These are phyloP conservation scores for Lampropteryx suffumata DNA, from an alignment of 2,888 invertebrate genomes.

Conservation along the genomic window DNA sequence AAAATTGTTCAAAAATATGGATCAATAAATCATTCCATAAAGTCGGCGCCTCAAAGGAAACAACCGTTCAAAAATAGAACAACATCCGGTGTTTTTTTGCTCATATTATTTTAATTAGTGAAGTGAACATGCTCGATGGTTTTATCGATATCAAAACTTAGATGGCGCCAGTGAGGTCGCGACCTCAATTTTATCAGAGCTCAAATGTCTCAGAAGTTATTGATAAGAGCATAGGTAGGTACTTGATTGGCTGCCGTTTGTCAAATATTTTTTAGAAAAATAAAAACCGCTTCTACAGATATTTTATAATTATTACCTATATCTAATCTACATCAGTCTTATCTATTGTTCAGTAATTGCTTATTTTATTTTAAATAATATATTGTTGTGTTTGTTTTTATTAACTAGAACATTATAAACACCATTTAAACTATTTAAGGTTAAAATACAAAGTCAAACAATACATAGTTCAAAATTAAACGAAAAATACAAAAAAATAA, in stretches of 20 bases:
- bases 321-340: no score
- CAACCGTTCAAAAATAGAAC: constrained; percentile 35
- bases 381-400: no score
- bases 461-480: no score
- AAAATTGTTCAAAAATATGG: no score
- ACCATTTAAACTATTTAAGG: no score
- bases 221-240: constrained; percentile 38
- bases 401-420: no score
- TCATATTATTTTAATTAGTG: constrained; percentile 30
- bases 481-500: no score
- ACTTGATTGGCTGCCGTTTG: constrained; percentile 19
- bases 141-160: constrained; percentile 35
- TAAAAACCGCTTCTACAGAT: no score
- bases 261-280: constrained; percentile 6
- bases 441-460: no score
- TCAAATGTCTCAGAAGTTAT: constrained; percentile 39
- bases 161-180: constrained; percentile 53
- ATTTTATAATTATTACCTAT: no score
- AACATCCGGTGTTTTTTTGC: constrained; percentile 37
- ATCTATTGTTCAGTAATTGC: no score
- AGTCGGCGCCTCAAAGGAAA: constrained; percentile 26
- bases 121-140: constrained; percentile 33
- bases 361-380: no score
- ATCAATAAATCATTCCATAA: constrained; percentile 21
- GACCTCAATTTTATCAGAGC: constrained; percentile 39